Base-by-base conservation (phyloP, 2,797 vertebrate genomes). In the Siniperca scherzeri region DNA sequence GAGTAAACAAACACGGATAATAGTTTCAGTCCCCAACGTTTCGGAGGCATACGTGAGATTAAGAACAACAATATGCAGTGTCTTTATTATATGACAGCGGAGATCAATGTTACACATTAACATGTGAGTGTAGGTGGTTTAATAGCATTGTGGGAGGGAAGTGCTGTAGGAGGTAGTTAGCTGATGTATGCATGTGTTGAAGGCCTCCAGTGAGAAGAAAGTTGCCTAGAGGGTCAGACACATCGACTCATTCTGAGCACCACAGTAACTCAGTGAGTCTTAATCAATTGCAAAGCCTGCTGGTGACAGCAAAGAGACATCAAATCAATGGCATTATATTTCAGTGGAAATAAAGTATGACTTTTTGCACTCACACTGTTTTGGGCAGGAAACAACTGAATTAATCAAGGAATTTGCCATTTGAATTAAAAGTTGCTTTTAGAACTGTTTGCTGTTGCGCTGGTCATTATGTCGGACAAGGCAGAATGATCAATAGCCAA, bases 241-340 rank as follows among this genome's bases (percentile, higher is more conserved):
- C 77, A 91, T 89, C 46, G 78, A 91, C 86, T 84, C 53, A 64
- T 64, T 81, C 67, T 69, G 68, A 84, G 83, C 64, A 60, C 80
- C 80, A 72, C 77, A 73, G 89, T 88, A 84, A 86, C 78, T 90
- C 84, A 74, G 71, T 7, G 70, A 84, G 85, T 73, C 78, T 53
- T 82, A 87, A 91, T 94, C 90, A 89, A 90, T 90, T 57, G 56
- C 56, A 83, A 67, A 86, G 81, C 66, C 88, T 80, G 81, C 65
- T n/a, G 73, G 83, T 83, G 84, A 91, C 84, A 90, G 74, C 59
- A 44, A 52, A 78, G 70, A 77, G 76, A 92, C 87, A 71, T 72
- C 69, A 52, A 88, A 93, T 93, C 91, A 82, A 92, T 92, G 48
- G 33, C 70, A 70, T 88, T 85, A 76, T 73, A 92, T 85, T 87